A percentile compares a stretch with the other conserved stretches of the same genome.
Conservation (phyloP, 2,888 invertebrate species). For the Leuctra nigra region DNA sequence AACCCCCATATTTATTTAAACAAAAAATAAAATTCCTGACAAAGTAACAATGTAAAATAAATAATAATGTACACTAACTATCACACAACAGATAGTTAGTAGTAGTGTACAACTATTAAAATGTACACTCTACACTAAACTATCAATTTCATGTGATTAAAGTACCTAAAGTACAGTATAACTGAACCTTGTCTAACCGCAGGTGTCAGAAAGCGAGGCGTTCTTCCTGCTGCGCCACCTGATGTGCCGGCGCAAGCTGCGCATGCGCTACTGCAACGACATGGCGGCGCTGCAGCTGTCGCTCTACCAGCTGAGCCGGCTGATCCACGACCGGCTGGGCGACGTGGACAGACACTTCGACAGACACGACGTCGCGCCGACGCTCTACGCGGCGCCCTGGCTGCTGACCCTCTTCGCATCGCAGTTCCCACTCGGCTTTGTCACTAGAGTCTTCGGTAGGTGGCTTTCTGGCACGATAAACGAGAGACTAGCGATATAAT, state of each 20-base stretch:
- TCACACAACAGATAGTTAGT: no score
- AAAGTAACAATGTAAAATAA: no score
- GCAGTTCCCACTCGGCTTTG: constrained; percentile 93
- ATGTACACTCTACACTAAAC: no score
- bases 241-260: constrained; percentile 83
- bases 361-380: constrained; percentile 84
- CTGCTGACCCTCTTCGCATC: constrained; percentile 93
- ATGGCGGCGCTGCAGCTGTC: constrained; percentile 90
- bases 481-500: no score
- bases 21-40: no score
- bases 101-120: no score
- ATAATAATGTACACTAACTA: no score
- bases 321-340: constrained; percentile 80
- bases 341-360: constrained; percentile 84
- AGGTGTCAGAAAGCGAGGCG: constrained; percentile 91
- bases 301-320: constrained; percentile 87
- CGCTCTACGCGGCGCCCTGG: constrained; percentile 96
- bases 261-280: constrained; percentile 87
- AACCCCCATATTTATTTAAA: no score
- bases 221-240: constrained; percentile 81
- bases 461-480: constrained; percentile 18
- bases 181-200: no score
- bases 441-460: constrained; percentile 86
- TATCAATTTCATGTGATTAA: no score
- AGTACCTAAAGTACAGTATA: no score